Base-by-base conservation (phyloP, 2,888 invertebrate genomes). In the Caenorhabditis zanzibari region DNA sequence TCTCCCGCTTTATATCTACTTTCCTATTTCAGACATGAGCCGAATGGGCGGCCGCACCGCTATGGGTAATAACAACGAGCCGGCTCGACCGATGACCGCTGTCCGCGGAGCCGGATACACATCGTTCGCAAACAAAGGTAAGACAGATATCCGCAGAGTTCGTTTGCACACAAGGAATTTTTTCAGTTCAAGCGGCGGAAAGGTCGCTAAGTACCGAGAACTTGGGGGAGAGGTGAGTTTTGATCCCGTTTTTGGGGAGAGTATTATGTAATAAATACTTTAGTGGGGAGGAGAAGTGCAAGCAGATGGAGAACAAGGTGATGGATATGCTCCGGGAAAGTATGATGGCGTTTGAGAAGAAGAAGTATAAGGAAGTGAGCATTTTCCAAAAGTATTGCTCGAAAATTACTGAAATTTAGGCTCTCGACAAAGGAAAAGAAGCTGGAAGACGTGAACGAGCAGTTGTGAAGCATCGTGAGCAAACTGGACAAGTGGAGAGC, bases 81-180 rank as follows among this genome's bases (percentile, higher is more conserved):
- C 89, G 5, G 93, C 93, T 26, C 92, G 99, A 76, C 98, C 99
- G 0, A 97, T 98, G 94, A 99, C 99, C 3, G 98, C 98, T 1
- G 96, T 98, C 49, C 94, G 97, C 77, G 98, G 97, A 10, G 98
- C 97, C 32, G 99, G 99, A 0, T 99, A 96, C 93, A 96, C 96
- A 5, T 96, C 97, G 1, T 95, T 94, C 64, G 93, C 87, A 54
- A 89, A 86, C 72, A 89, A 86, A 79, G 93, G 86, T 82, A 47
- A 47, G 47, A 49, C 49, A 35, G 69, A 54, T 69, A 69, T 69
- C 69, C 69, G 19, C 32, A 66, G 22, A 24, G 61, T 61, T 61
- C 24, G 61, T 32, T 41, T 49, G 26, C n/a, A 41, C 64, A 49
- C 52, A 63, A 64, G 64, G 47, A 19, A 14, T 81, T 81, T 71